Conservation (phyloP, 2,888 invertebrate species). For the Schizaphis graminum region DNA sequence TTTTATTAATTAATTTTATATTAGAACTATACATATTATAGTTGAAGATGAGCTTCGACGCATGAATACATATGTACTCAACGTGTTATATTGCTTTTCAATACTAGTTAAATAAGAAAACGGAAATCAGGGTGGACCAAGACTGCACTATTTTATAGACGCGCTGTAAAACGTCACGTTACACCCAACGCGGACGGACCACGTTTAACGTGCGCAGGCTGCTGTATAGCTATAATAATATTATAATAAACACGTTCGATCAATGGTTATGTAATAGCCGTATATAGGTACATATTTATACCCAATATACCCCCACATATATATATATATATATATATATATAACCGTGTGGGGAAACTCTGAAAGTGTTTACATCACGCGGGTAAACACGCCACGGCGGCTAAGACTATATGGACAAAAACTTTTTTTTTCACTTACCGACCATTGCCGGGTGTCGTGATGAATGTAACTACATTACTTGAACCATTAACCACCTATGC, state of each 20-base stretch:
- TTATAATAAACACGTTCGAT: neutral
- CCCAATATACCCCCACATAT: neutral
- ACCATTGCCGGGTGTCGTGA: neutral
- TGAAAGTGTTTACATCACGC: neutral
- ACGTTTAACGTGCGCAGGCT: neutral
- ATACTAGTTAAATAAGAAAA: neutral
- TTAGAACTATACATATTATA: neutral
- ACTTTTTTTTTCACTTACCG: neutral
- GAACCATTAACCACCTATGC: neutral
- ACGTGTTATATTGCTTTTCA: neutral
- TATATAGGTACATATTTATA: neutral
- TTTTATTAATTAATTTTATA: neutral
- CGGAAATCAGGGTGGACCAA: neutral
- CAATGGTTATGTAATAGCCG: neutral
- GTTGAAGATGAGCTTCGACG: neutral
- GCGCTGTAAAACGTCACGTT: neutral
- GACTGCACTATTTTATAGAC: neutral
- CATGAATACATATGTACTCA: neutral
- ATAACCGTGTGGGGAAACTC: neutral
- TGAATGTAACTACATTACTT: neutral
- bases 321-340: neutral
- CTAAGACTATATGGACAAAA: neutral
- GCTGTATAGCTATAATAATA: neutral
- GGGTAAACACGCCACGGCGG: neutral
- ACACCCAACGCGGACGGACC: neutral